These are phyloP conservation scores for Amphiduros pacificus DNA, from an alignment of 2,888 invertebrate genomes.

Conservation along the genomic window DNA sequence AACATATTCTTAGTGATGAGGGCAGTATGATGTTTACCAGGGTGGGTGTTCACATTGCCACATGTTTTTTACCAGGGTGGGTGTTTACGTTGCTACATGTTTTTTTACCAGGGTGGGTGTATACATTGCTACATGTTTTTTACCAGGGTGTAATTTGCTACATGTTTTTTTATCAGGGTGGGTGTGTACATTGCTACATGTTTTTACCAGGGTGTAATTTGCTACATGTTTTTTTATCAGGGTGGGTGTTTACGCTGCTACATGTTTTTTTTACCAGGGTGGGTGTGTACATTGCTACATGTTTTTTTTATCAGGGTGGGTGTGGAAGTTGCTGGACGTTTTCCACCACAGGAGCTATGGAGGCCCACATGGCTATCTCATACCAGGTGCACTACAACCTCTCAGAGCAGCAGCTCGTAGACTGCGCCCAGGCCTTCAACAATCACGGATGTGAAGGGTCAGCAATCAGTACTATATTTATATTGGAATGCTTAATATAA, in stretches of 20 bases:
- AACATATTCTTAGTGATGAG: no score
- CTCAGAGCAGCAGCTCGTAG: slow-evolving; percentile 9
- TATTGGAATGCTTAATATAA: neutral
- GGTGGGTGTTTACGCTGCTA: no score
- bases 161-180: no score
- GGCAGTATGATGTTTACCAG: no score
- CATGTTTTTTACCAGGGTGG: no score
- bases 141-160: slow-evolving; percentile 1
- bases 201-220: neutral
- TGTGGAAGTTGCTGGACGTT: slow-evolving; percentile 15
- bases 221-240: slow-evolving; percentile 11
- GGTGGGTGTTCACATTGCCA: no score
- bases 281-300: neutral
- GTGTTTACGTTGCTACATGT: no score
- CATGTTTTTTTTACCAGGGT: no score
- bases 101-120: no score
- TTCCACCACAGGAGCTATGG: slow-evolving; percentile 10
- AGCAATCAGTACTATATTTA: neutral
- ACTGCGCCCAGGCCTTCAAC: slow-evolving; percentile 11
- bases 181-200: no score
- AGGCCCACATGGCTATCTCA: slow-evolving; percentile 11
- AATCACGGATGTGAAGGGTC: slow-evolving; percentile 12
- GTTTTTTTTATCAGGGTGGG: neutral
- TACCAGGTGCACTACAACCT: neutral
- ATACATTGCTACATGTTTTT: neutral